Evolutionary conservation across 2,113 vertebrate genomes (phyloP).

Genomic region (Rafetus swinhoei): DNA sequence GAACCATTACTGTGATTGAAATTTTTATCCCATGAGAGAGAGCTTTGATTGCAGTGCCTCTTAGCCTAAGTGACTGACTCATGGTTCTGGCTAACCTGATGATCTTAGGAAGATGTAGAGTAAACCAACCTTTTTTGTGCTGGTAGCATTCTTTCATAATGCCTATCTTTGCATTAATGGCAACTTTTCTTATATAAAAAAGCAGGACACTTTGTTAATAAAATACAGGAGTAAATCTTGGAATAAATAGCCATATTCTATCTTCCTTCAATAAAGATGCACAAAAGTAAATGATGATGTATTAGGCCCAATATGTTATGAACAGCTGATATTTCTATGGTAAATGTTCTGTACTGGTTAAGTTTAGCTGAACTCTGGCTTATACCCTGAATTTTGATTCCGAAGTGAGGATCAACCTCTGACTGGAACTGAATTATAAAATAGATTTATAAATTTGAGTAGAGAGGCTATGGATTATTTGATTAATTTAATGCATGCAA

Average conservation of each 20-base stretch:
- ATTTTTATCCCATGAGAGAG: not conserved
- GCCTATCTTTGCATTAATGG: not conserved
- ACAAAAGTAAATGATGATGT: not conserved
- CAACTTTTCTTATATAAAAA: not conserved
- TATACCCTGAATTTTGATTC: not conserved
- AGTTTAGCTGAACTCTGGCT: not conserved
- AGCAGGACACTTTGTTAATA: not conserved
- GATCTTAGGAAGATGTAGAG: not conserved
- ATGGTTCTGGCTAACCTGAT: not conserved
- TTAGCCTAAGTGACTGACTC: not conserved
- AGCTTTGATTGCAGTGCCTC: not conserved
- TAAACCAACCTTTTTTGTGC: not conserved
- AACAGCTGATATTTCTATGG: not conserved
- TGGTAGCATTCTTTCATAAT: not conserved
- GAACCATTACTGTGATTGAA: not conserved
- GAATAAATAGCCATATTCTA: not conserved
- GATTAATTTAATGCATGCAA: not conserved
- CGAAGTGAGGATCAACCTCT: not conserved
- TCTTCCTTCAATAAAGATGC: fast-evolving
- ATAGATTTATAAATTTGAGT: not conserved
- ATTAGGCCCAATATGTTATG: not conserved
- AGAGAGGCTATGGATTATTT: not conserved
- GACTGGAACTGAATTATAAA: not conserved
- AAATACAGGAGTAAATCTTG: not conserved
- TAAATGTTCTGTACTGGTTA: not conserved